These are phyloP conservation scores for Gonioctena quinquepunctata DNA, from an alignment of 1,140 invertebrate species.

Conservation along the genomic window DNA sequence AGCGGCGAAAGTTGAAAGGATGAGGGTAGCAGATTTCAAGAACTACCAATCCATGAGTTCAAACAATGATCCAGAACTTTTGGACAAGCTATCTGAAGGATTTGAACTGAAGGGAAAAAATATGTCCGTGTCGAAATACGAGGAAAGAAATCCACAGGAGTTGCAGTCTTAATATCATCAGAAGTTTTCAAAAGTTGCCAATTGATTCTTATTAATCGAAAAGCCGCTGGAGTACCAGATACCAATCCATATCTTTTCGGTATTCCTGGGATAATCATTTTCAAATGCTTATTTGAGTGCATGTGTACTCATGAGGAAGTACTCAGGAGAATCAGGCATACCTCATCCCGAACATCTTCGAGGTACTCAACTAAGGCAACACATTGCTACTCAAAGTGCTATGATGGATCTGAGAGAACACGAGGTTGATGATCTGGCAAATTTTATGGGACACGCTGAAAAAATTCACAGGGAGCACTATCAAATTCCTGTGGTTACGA, in stretches of 20 bases:
- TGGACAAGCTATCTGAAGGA: too few species aligned
- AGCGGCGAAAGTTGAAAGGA: conserved; percentile 9
- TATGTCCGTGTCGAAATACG: conserved; percentile 2
- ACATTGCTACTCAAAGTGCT: conserved; percentile 6
- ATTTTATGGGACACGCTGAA: conserved; percentile 22
- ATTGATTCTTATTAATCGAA: conserved; percentile 1
- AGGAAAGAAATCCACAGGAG: not conserved
- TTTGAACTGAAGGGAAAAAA: too few species aligned
- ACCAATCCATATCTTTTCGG: conserved; percentile 18
- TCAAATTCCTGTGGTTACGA: conserved; percentile 1
- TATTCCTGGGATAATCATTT: not conserved
- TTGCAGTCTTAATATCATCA: not conserved
- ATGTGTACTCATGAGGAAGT: not conserved
- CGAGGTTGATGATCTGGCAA: conserved; percentile 15
- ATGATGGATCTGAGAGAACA: conserved; percentile 1
- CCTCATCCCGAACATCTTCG: not conserved
- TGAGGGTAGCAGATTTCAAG: not conserved
- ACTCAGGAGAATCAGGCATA: not conserved
- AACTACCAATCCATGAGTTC: not conserved
- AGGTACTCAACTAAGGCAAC: conserved; percentile 12
- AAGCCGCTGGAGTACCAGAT: not conserved
- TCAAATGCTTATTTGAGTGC: not conserved
- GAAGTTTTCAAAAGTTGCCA: not conserved
- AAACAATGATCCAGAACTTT: too few species aligned
- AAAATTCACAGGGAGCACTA: conserved; percentile 21